These are phyloP conservation scores for Drosophila nebulosa DNA, from an alignment of 1,140 invertebrate species.

Conservation along the genomic window DNA sequence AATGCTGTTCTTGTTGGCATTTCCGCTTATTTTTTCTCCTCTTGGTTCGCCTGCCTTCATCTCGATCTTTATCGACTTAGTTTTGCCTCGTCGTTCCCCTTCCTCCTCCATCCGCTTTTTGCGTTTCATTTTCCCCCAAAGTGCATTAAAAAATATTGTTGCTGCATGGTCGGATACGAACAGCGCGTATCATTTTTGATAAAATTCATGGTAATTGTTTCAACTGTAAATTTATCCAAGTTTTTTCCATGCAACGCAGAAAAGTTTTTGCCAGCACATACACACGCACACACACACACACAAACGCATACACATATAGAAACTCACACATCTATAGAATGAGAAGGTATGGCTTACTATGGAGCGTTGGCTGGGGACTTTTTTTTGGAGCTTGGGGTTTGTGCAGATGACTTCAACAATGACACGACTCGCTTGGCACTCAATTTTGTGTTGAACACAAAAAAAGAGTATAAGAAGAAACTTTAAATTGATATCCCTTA, in stretches of 20 bases:
- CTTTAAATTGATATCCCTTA: not conserved
- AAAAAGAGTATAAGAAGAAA: not conserved
- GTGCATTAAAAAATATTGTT: conserved; percentile 80
- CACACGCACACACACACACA: conserved; percentile 12
- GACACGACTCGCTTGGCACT: conserved; percentile 44
- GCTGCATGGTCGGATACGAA: conserved; percentile 79
- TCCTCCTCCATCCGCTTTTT: conserved; percentile 43
- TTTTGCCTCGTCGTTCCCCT: conserved; percentile 41
- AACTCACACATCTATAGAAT: conserved; percentile 7
- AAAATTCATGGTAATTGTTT: conserved; percentile 80
- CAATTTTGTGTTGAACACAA: conserved; percentile 20
- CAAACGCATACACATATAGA: not conserved
- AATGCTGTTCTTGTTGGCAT: conserved; percentile 48
- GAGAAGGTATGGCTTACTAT: conserved; percentile 47
- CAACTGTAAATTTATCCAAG: conserved; percentile 79
- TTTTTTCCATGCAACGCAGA: conserved; percentile 76
- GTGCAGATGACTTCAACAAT: conserved; percentile 41
- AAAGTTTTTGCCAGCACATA: conserved; percentile 53
- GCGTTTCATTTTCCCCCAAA: conserved; percentile 76
- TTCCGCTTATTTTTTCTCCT: conserved; percentile 28
- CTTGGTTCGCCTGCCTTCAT: not conserved
- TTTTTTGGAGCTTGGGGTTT: conserved; percentile 16
- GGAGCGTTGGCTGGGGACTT: conserved; percentile 16
- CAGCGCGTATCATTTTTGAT: conserved; percentile 78
- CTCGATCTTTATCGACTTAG: conserved; percentile 67